Evolutionary conservation across 2,797 vertebrate species (phyloP), one percentile per base, ranked within the genome.

Genomic region (Manis crassicaudata): DNA sequence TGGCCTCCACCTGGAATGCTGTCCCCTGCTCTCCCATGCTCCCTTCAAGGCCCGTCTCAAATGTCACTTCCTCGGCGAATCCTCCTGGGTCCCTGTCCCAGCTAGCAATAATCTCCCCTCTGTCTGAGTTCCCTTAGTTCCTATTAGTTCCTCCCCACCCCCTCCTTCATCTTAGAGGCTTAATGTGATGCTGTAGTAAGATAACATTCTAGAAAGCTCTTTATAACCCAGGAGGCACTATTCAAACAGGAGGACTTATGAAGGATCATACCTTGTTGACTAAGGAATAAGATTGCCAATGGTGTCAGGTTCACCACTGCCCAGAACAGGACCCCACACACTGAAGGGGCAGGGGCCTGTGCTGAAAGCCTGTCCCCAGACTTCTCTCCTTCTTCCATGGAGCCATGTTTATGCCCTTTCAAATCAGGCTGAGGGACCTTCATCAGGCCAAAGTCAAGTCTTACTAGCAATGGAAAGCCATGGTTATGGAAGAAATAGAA

Each of bases 161-260:
- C 20, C 13, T 11, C 29, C 46, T 70, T 60, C 67, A 52, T 72
- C 84, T 68, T 17, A 18, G 54, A 77, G 21, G 40, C 32, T 82
- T 65, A 65, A 54, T 72, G 35, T 62, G 88, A 75, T 37, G 35
- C 52, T 9, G n/a, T 86, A 70, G 25, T 40, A 62, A 86, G 23
- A n/a, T 17, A 56, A 67, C 37, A 35, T 35, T 93, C 79, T 37
- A 73, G 91, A 70, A 86, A 95, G 80, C 16, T 88, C 87, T 81
- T 50, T 58, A 58, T 80, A 56, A 73, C 50, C 87, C 87, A 29
- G 35, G 83, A 93, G 40, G 27, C 60, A 54, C n/a, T 75, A 2
- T 75, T 43, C 16, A 75, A 72, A 65, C 82, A 54, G 0, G 2
- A 60, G 14, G 52, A 77, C 35, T 75, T 46, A 12, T 11, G 37